Evolutionary conservation across 1,140 invertebrate species (phyloP), one percentile per base, ranked within the genome.

Genomic region (Octopus bimaculoides): DNA sequence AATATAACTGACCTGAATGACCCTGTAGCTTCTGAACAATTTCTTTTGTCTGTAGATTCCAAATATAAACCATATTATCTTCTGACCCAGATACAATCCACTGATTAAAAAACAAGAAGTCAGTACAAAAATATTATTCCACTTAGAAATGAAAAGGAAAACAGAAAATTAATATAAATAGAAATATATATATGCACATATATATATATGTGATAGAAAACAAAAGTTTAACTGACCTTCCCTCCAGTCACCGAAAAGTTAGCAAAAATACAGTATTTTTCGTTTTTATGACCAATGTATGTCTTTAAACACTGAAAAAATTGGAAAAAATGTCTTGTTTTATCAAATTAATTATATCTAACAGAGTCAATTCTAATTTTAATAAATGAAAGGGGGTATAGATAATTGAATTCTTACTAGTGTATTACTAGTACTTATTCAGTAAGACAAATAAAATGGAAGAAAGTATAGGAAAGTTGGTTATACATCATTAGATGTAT

Each of bases 21-120:
- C 98, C 98, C 87, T 95, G 94, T 79, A 99, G 90, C 91, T 97
- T 97, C 91, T 99, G 98, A 75, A 99, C 98, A 82, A 99, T 96
- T 92, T 99, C 98, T 91, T 99, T 99, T 20, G 97, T 98, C 89
- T 99, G 98, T 78, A 99, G 92, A 92, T 99, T 99, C 98, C 98
- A 99, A 85, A 99, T 98, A 87, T 99, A 99, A 5, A 99, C 97
- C 92, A 97, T 93, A 88, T 98, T 97, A 89, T 99, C 98, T 92
- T 99, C 98, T n/a, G 98, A 99, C 17, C 98, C 98, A 77, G 97
- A 98, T 73, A 99, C 98, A 89, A 99, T 99, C 98, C 98, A 99
- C 95, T 97, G 89, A 41, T 41, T 41, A 73, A 92, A 91, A 83
- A 87, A 69, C 79, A 85, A 85, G 82, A 83, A 81, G 79, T 55